Percentiles rank a stretch among this genome's conserved stretches.
Conservation (phyloP, 2,797 vertebrate species). For the Neopelma chrysocephalum region DNA sequence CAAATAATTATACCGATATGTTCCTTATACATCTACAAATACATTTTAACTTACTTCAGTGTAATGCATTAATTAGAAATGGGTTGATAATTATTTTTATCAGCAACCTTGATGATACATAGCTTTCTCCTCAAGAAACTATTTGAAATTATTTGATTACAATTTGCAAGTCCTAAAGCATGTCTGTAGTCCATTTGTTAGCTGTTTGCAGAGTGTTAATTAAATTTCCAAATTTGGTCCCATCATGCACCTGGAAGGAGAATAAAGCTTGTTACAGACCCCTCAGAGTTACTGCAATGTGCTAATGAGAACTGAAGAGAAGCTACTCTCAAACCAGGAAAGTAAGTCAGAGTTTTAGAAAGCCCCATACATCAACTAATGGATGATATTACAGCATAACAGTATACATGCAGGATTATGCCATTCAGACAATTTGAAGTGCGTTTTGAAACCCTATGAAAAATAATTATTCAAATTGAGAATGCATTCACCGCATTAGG, state of each 20-base stretch:
- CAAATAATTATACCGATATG: neutral
- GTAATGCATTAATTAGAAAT: neutral
- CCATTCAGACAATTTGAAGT: neutral
- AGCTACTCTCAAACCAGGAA: neutral
- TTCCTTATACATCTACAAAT: neutral
- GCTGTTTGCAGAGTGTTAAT: slow-evolving; percentile 25
- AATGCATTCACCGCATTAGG: neutral
- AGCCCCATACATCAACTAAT: neutral
- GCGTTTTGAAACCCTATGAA: neutral
- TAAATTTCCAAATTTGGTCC: neutral
- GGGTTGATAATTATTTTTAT: neutral
- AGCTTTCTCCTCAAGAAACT: neutral
- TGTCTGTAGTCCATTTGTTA: neutral
- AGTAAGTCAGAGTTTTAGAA: neutral
- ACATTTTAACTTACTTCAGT: neutral
- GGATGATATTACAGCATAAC: neutral
- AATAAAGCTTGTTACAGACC: neutral
- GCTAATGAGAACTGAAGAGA: neutral
- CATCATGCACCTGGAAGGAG: neutral
- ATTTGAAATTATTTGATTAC: neutral
- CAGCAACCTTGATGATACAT: neutral
- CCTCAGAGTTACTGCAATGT: neutral
- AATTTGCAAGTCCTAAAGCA: neutral
- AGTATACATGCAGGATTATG: neutral
- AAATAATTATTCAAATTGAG: neutral